Evolutionary conservation across 2,113 vertebrate species (phyloP), one percentile per base, ranked within the genome.

Genomic region (Clupea harengus): DNA sequence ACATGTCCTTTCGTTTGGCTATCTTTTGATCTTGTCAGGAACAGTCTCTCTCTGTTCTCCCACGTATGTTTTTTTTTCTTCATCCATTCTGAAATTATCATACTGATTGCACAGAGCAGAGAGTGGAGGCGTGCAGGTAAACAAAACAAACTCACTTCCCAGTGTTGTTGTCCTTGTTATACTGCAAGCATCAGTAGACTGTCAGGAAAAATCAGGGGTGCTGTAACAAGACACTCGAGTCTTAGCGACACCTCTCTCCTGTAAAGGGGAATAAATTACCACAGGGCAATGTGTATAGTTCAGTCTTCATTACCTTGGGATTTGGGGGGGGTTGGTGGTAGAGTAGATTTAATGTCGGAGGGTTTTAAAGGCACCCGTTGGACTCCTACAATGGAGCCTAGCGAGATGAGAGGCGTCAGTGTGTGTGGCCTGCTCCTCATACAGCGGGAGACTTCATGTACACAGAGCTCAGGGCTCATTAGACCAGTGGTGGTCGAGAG

Each of bases 381-480:
- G 82, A 87, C 90, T 86, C 64, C 85, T 87, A 85, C 88, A 89
- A 90, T 90, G 89, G 91, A 84, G 88, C 87, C 82, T 84, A 89
- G 81, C 84, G 86, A 75, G 57, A 86, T 82, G 82, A 82, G 83
- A 44, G 57, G 45, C 85, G 44, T 89, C 81, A 39, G 28, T 72
- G 64, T 32, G 64, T 72, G 64, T 85, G 86, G 91, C 67, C 86
- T 92, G 72, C 83, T 90, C 86, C 91, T 91, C 88, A 90, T 92
- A 88, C 85, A 60, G 87, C 89, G 88, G 89, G 91, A 89, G 81
- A 91, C 89, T 88, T 89, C 87, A 90, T 90, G 87, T 81, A 89
- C 87, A 90, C 90, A 85, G 87, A 81, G 89, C 86, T 89, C 90
- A 85, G 80, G 80, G 86, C 93, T 92, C 89, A 92, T 94, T 94